These are phyloP conservation scores for Lepidocyrtinus sp. DNA, from an alignment of 2,888 invertebrate genomes.

Conservation along the genomic window DNA sequence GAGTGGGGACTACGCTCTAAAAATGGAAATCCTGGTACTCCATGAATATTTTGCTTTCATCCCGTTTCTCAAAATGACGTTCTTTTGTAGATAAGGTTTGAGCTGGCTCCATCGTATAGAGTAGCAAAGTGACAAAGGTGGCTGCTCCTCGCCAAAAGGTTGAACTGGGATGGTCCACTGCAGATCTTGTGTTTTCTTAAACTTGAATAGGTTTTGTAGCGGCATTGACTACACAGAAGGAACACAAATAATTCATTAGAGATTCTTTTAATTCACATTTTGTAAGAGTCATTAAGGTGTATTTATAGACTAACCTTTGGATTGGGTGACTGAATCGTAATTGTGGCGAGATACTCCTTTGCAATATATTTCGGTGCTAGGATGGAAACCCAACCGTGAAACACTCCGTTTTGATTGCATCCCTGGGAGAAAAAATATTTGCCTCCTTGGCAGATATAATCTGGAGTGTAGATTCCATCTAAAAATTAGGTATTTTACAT, in stretches of 20 bases:
- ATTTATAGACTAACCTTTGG: conserved; percentile 44
- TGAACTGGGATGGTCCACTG: conserved; percentile 64
- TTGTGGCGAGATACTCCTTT: conserved; percentile 49
- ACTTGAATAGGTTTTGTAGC: conserved; percentile 51
- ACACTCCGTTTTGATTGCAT: conserved; percentile 59
- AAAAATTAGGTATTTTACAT: conserved; percentile 8
- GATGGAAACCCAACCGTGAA: conserved; percentile 63
- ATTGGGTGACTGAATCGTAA: conserved; percentile 55
- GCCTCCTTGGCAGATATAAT: conserved; percentile 60
- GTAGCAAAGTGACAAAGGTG: conserved; percentile 50
- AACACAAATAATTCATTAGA: conserved; percentile 9
- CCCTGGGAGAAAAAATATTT: conserved; percentile 61
- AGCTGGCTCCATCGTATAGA: conserved; percentile 62
- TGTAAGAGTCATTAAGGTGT: neutral
- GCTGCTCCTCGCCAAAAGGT: conserved; percentile 57
- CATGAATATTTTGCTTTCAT: conserved; percentile 61
- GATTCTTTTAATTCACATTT: neutral
- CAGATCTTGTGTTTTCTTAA: conserved; percentile 56
- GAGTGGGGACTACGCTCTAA: conserved; percentile 56
- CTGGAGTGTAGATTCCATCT: conserved; percentile 62
- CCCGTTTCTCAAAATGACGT: conserved; percentile 47
- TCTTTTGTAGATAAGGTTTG: conserved; percentile 60
- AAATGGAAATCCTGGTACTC: conserved; percentile 59
- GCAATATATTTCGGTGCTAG: conserved; percentile 59
- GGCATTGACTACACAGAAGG: conserved; percentile 31